Evolutionary conservation across 2,113 vertebrate genomes (phyloP).

Genomic region (Noturus placidus): DNA sequence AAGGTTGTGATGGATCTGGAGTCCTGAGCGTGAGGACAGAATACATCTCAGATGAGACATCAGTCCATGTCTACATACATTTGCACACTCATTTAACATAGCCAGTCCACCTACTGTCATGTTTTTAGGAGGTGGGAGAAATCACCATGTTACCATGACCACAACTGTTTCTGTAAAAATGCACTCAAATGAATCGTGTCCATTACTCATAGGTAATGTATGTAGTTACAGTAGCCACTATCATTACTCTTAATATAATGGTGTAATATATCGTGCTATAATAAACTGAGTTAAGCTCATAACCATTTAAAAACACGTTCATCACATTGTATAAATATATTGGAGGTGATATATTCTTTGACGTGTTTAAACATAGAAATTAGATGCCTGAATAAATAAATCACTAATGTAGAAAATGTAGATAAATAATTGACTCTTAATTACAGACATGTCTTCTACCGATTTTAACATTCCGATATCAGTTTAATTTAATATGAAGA

Average conservation of each 20-base stretch:
- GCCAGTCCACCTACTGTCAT: neutral
- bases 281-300: neutral
- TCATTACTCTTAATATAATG: neutral
- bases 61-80: neutral
- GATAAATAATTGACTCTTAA: neutral
- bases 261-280: neutral
- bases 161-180: neutral
- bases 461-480: neutral
- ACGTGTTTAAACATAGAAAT: neutral
- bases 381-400: neutral
- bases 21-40: neutral
- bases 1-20: neutral
- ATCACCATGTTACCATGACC: neutral
- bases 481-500: neutral
- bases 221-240: neutral
- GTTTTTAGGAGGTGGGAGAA: neutral
- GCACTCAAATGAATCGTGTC: neutral
- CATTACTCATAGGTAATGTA: neutral
- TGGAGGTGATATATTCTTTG: neutral
- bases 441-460: neutral
- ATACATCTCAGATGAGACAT: neutral
- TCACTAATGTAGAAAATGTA: neutral
- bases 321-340: neutral
- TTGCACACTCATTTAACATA: neutral
- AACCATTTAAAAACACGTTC: neutral